Conservation (phyloP, 2,888 invertebrate species). For the Athalia rosae region DNA sequence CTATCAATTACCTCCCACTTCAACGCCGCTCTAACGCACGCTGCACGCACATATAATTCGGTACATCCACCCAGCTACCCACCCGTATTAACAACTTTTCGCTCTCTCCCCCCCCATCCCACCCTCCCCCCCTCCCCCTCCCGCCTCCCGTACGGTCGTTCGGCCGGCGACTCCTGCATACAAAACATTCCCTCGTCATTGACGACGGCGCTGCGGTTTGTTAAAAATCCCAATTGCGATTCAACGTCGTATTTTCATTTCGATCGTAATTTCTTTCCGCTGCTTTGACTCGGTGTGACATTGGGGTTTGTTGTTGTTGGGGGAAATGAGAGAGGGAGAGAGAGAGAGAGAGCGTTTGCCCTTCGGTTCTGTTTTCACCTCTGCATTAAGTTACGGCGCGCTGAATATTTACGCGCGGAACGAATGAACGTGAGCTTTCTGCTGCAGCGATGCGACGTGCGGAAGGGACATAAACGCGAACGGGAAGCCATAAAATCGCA, state of each 20-base stretch:
- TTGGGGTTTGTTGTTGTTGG: no score
- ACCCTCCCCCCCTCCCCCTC: no score
- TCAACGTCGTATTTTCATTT: not conserved
- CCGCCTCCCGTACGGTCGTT: not conserved
- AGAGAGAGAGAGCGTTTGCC: no score
- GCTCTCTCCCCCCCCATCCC: not conserved
- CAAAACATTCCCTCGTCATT: no score
- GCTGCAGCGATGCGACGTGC: not conserved
- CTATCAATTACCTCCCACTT: constrained; percentile 56
- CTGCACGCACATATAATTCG: not conserved
- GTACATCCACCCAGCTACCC: not conserved
- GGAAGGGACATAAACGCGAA: not conserved
- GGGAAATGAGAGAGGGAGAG: no score
- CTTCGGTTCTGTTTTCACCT: no score
- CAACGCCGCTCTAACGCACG: not conserved
- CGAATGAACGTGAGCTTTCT: no score
- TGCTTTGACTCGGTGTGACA: no score
- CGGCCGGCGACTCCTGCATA: no score
- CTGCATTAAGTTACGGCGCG: no score
- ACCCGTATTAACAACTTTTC: constrained; percentile 33
- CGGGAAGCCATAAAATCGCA: not conserved
- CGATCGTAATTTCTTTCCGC: no score
- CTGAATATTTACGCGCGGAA: no score
- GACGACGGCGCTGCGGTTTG: not conserved
- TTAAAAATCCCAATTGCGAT: not conserved